These are phyloP conservation scores for Cyphomyrus plagiostoma DNA, from an alignment of 2,113 vertebrate genomes.

Conservation along the genomic window DNA sequence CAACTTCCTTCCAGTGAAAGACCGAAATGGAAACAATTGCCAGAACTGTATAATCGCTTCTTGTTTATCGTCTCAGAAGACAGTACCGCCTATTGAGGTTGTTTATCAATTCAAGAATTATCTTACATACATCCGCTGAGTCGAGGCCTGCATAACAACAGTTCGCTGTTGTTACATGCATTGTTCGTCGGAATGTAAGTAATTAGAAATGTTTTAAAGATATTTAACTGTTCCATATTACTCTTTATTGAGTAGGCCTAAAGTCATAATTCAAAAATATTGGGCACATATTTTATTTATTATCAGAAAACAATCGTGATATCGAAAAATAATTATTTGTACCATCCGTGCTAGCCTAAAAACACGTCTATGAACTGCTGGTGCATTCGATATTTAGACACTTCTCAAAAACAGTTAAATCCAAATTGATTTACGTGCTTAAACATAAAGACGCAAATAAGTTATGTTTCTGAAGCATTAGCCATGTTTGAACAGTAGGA, in stretches of 20 bases:
- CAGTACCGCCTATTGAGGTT: background rate
- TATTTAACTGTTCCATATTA: background rate
- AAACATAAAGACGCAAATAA: background rate
- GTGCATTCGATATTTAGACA: background rate
- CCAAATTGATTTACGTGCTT: background rate
- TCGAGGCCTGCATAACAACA: background rate
- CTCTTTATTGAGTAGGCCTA: background rate
- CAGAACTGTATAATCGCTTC: background rate
- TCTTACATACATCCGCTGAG: background rate
- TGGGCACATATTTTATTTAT: background rate
- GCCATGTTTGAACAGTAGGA: background rate
- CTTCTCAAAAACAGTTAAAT: background rate
- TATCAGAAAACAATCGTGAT: background rate
- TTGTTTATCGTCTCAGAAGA: background rate
- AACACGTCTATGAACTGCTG: background rate
- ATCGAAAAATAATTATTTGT: background rate
- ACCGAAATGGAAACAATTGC: background rate
- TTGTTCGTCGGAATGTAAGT: background rate
- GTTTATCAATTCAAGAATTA: background rate
- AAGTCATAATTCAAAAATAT: background rate
- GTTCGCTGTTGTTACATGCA: background rate
- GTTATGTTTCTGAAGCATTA: background rate
- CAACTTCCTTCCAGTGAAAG: background rate
- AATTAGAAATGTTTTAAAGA: background rate
- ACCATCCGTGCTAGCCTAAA: background rate